A percentile compares a stretch with the other conserved stretches of the same genome.
Conservation (phyloP, 2,888 invertebrate genomes). For the Chrysolina haemoptera region DNA sequence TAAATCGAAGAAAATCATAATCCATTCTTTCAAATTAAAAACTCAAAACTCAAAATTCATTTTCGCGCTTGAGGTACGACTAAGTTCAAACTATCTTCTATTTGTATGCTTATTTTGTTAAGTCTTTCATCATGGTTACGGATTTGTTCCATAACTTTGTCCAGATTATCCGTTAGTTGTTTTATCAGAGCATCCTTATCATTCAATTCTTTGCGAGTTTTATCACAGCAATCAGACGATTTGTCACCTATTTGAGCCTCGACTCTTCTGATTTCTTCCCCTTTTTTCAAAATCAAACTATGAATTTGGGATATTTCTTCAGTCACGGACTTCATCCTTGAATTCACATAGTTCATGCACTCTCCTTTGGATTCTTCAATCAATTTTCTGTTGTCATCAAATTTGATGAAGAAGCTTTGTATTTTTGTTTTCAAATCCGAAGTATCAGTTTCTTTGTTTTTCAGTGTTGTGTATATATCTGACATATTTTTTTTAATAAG, state of each 20-base stretch:
- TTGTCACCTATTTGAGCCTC: not conserved
- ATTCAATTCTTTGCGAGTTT: not conserved
- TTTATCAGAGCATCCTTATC: slow-evolving; percentile 4
- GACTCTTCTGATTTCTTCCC: not conserved
- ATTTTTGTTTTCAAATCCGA: not conserved
- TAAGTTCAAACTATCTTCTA: not conserved
- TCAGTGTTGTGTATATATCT: not conserved
- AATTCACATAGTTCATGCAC: slow-evolving; percentile 7
- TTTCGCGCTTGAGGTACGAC: not conserved
- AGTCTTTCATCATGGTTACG: not conserved
- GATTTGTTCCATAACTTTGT: not conserved
- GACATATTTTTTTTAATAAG: not conserved
- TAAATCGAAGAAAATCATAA: no score
- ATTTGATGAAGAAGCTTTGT: not conserved
- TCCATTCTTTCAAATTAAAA: no score
- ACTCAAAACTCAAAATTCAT: no score
- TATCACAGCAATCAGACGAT: not conserved
- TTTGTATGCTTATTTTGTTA: not conserved
- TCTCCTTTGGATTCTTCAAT: not conserved
- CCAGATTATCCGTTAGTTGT: not conserved
- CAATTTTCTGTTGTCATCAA: not conserved
- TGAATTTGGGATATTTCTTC: slow-evolving; percentile 25
- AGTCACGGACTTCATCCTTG: slow-evolving; percentile 11
- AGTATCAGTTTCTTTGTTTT: not conserved
- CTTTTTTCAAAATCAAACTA: not conserved